A percentile compares a stretch with the other conserved stretches of the same genome.
Conservation (phyloP, 2,888 invertebrate species). For the Amphiduros pacificus region DNA sequence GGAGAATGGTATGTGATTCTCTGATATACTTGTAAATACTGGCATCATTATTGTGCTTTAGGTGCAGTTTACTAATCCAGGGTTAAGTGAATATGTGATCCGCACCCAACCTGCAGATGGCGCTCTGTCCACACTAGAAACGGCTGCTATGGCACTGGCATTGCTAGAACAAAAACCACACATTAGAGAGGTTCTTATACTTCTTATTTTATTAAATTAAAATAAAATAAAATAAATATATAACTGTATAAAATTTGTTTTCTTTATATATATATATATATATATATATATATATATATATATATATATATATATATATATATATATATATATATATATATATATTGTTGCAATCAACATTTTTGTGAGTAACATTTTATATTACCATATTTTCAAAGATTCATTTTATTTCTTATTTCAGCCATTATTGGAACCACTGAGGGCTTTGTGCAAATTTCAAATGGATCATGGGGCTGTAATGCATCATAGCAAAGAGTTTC, state of each 20-base stretch:
- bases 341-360: too few relatives aligned
- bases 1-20: too few relatives aligned
- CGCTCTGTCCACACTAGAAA: conserved; percentile 87
- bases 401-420: too few relatives aligned
- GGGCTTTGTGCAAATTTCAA: conserved; percentile 83
- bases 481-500: conserved; percentile 89
- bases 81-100: conserved; percentile 84
- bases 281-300: not conserved
- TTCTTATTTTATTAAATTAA: not conserved
- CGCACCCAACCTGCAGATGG: conserved; percentile 91
- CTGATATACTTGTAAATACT: too few relatives aligned
- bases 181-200: conserved; percentile 64
- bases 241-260: not conserved
- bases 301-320: not conserved
- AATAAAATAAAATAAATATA: not conserved
- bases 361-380: too few relatives aligned
- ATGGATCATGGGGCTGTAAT: conserved; percentile 88
- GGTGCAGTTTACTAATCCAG: conserved; percentile 76
- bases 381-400: too few relatives aligned
- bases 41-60: conserved; percentile 39
- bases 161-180: conserved; percentile 73
- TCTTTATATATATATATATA: too few relatives aligned
- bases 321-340: too few relatives aligned
- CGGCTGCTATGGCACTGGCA: conserved; percentile 78
- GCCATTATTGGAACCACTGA: conserved; percentile 76